Conservation (phyloP, 2,113 vertebrate species). For the Corvus hawaiiensis region DNA sequence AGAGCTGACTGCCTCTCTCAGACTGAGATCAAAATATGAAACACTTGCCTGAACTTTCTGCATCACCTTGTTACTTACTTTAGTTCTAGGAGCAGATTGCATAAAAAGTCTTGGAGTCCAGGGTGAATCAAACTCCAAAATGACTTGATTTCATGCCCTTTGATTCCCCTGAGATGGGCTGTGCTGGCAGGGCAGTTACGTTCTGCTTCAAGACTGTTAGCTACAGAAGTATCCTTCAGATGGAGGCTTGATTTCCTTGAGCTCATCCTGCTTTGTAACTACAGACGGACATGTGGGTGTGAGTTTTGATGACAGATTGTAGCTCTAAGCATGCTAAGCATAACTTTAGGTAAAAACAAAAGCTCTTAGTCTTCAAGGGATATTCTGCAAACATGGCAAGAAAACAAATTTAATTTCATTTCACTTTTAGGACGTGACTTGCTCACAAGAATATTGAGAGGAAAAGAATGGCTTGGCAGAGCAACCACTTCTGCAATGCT, state of each 20-base stretch:
- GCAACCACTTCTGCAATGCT: neutral
- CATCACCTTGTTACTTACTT: neutral
- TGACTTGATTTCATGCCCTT: neutral
- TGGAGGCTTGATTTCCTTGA: neutral
- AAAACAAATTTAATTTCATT: neutral
- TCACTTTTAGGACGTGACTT: neutral
- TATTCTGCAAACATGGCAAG: neutral
- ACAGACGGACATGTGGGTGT: neutral
- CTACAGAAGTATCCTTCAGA: neutral
- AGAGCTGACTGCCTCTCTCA: neutral
- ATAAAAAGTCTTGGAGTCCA: neutral
- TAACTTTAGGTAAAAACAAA: neutral
- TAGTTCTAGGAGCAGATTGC: neutral
- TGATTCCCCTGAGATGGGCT: neutral
- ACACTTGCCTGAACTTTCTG: neutral
- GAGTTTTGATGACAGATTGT: neutral
- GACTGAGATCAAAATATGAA: neutral
- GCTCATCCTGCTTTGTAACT: neutral
- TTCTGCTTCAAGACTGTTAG: neutral
- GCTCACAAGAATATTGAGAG: conserved; percentile 3
- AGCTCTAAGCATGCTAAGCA: neutral
- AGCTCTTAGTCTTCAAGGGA: neutral
- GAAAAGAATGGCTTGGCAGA: neutral
- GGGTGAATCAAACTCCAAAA: neutral
- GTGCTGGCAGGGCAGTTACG: neutral